These are phyloP conservation scores for Pollachius pollachius DNA, from an alignment of 2,113 vertebrate species.

Conservation along the genomic window DNA sequence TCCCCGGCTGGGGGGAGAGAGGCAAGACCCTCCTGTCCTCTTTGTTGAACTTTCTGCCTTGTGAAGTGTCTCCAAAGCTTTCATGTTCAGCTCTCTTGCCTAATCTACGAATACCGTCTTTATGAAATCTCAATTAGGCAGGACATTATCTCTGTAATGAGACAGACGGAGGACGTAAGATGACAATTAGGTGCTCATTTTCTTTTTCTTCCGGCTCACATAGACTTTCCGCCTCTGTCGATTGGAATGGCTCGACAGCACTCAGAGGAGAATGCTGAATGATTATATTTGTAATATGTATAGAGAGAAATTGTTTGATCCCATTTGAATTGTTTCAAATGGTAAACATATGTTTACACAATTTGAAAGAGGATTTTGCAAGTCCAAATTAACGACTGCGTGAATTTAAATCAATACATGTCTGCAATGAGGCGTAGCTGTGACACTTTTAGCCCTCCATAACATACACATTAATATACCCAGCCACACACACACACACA, in stretches of 20 bases:
- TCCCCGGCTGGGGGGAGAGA: background rate
- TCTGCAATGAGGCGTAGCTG: no score
- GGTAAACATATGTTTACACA: no score
- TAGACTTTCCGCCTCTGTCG: constrained; percentile 37
- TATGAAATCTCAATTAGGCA: constrained; percentile 52
- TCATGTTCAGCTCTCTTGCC: constrained; percentile 40
- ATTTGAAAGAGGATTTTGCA: no score
- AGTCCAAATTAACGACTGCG: no score
- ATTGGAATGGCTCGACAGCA: no score
- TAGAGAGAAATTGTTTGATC: no score
- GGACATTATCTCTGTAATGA: constrained; percentile 58
- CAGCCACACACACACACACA: background rate
- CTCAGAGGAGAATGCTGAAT: background rate
- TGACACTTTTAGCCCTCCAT: no score
- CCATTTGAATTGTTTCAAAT: no score
- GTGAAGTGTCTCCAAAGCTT: constrained; percentile 16
- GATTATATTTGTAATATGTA: no score
- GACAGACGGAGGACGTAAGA: constrained; percentile 57
- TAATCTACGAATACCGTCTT: constrained; percentile 41
- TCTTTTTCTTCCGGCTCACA: constrained; percentile 41
- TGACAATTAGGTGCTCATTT: constrained; percentile 52
- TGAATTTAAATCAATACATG: no score
- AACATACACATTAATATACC: background rate
- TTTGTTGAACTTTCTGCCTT: constrained; percentile 4
- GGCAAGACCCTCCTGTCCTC: background rate